phyloP scores from a whole-genome alignment of 2,113 vertebrate genomes.

The Sterrhoptilus dennistouni region DNA sequence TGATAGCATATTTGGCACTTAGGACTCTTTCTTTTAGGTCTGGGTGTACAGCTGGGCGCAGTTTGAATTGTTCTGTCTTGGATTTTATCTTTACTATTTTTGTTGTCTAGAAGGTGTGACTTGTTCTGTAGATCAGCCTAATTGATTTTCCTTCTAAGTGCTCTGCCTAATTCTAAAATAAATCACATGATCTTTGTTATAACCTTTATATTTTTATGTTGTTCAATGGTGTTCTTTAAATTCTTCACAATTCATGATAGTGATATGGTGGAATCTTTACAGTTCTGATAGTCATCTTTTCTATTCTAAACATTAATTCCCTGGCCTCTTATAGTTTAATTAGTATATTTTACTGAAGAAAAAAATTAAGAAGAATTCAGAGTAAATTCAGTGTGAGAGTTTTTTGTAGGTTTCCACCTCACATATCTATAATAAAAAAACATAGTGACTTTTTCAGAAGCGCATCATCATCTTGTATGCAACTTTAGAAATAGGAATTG shows the following conservation, averaged over 20 bases:
- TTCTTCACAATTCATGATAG: neutral
- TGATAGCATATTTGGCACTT: neutral
- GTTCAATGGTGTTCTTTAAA: neutral
- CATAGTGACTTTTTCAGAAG: neutral
- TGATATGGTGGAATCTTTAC: neutral
- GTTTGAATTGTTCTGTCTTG: neutral
- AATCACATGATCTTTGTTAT: neutral
- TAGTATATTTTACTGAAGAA: neutral
- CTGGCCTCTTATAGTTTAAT: neutral
- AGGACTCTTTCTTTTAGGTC: neutral
- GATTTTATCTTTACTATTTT: neutral
- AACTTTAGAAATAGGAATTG: neutral
- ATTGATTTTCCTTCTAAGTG: neutral
- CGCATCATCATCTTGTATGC: neutral
- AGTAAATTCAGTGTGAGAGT: neutral
- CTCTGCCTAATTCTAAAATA: neutral
- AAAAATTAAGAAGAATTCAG: neutral
- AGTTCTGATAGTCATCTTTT: neutral
- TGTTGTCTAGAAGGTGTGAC: neutral
- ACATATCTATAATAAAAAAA: neutral
- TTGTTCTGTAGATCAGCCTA: neutral
- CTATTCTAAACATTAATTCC: neutral
- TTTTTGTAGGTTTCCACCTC: neutral
- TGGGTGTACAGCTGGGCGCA: neutral
- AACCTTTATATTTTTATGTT: neutral